Percentiles rank a stretch among this genome's conserved stretches.
Evolutionary conservation across 2,797 vertebrate species (phyloP).

Genomic region (Dipus sagitta): DNA sequence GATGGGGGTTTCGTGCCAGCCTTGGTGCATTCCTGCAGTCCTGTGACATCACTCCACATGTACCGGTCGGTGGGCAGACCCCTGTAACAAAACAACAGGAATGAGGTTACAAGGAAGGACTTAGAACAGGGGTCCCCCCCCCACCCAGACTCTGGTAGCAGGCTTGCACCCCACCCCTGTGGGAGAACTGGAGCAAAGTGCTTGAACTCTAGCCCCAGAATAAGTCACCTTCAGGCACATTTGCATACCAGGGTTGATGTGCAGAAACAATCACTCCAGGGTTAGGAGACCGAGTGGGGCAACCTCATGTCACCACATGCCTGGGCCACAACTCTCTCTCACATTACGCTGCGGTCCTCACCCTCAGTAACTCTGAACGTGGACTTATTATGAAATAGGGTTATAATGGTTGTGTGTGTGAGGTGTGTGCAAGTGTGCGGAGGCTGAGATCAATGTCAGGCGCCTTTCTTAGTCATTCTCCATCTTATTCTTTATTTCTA

Average conservation of each 20-base stretch:
- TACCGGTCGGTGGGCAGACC: conserved; percentile 97
- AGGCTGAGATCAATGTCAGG: too few relatives aligned
- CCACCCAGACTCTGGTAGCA: neutral
- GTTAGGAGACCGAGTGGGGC: neutral
- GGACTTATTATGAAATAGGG: neutral
- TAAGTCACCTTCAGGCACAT: neutral
- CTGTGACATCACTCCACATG: conserved; percentile 98
- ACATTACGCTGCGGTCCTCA: neutral
- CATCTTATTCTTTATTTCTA: too few relatives aligned
- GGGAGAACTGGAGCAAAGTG: too few relatives aligned
- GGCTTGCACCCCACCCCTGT: neutral
- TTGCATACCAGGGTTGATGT: neutral
- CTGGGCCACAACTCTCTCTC: neutral
- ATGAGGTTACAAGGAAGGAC: accelerated
- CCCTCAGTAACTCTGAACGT: neutral
- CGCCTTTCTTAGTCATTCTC: too few relatives aligned
- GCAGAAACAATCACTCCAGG: neutral
- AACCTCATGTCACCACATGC: accelerated
- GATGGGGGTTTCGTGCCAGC: conserved; percentile 94
- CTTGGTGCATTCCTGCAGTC: conserved; percentile 96
- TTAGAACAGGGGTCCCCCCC: neutral
- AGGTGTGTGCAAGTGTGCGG: too few relatives aligned
- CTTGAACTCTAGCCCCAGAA: neutral
- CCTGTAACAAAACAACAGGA: conserved; percentile 84
- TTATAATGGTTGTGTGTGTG: neutral